phyloP scores from a whole-genome alignment of 2,888 invertebrate genomes.

The Trichacis sp. region DNA sequence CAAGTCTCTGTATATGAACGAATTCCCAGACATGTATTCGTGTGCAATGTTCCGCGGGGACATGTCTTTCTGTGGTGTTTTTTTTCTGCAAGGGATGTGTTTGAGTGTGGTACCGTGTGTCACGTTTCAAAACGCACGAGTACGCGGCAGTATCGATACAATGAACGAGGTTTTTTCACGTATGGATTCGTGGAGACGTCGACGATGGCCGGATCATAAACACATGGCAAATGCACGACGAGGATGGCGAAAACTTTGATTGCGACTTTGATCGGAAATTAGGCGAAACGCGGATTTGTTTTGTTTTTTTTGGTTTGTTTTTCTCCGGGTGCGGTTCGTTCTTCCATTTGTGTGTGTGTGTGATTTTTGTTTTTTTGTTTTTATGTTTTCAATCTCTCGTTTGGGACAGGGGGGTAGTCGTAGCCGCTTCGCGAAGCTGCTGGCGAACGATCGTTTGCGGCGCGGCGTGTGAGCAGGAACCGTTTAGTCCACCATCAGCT shows the following conservation, averaged over 20 bases:
- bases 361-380: background rate
- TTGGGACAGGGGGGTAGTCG: conserved; percentile 41
- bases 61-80: no score
- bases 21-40: no score
- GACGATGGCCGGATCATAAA: conserved; percentile 40
- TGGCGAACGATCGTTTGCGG: conserved; percentile 30
- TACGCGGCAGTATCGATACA: conserved; percentile 44
- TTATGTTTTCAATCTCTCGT: conserved; percentile 25
- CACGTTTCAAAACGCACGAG: conserved; percentile 40
- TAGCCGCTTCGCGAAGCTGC: conserved; percentile 40
- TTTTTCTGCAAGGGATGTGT: no score
- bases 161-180: no score
- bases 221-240: conserved; percentile 32
- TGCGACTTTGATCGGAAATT: conserved; percentile 28
- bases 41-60: no score
- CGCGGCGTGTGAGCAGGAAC: conserved; percentile 39
- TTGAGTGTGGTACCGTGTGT: no score
- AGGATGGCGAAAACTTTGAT: conserved; percentile 18
- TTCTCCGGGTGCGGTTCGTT: background rate
- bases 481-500: conserved; percentile 89
- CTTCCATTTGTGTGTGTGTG: background rate
- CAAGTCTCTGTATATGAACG: no score
- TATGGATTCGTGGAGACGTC: no score
- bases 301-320: no score
- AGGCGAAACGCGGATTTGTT: conserved; percentile 33